Base-by-base conservation (phyloP, 2,888 invertebrate species). In the Drosophila tanythrix region DNA sequence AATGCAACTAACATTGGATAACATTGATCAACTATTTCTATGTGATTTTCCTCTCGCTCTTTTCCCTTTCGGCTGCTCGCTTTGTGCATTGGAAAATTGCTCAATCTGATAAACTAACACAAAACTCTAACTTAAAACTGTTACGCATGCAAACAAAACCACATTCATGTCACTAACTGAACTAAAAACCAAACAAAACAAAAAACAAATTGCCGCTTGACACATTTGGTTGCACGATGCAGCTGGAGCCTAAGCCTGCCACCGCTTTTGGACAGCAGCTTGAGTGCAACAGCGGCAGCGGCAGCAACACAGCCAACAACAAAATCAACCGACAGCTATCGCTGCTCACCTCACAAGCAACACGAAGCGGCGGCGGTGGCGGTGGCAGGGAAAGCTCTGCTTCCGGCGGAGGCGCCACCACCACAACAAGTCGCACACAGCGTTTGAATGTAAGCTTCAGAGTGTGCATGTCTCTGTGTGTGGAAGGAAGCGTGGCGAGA, bases 391-490 rank as follows among this genome's bases (percentile, higher is more conserved):
- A 95, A 52, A 69, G 62, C 75, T 64, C 80, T 91, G 95, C 95
- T 91, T 96, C 96, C 29, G 62, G 79, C 66, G 70, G 66, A 51
- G 87, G 84, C 65, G 74, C 8, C 15, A 46, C 46, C 8, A 46
- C 74, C 58, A 74, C 77, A 67, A 66, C 82, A 67, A 88, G 76
- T 65, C 88, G 93, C 93, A 95, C 96, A 92, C 95, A 96, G 91
- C 96, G 95, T 95, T 95, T 96, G 93, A 95, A 96, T 94, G 96
- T 96, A 96, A 96, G 96, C 93, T 58, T 59, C 68, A 58, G 58
- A 11, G 50, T 40, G 51, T 31, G 43, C 40, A 27, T 59, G 55
- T 3, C 8, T 46, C 15, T 56, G 53, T 62, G 63, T 36, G 43
- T 60, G 72, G 29, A 29, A 40, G 40, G 43, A 57, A 25, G 15